These are phyloP conservation scores for Melolontha melolontha DNA, from an alignment of 2,888 invertebrate species.

Conservation along the genomic window DNA sequence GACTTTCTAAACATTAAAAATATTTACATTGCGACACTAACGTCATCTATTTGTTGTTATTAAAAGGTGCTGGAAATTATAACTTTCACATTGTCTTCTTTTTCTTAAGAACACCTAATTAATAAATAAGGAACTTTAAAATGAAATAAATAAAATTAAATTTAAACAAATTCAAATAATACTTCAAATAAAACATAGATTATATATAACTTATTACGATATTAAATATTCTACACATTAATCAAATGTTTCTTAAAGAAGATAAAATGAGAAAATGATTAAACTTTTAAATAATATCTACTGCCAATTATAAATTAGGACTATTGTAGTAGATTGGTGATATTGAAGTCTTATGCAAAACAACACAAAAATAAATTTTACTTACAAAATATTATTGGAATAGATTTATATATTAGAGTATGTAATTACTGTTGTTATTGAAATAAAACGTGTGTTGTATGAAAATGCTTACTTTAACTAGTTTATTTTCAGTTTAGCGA, in stretches of 20 bases:
- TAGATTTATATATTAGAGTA: conserved; percentile 47
- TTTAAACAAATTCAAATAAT: conserved; percentile 16
- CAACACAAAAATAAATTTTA: conserved; percentile 54
- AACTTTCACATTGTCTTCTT: conserved; percentile 8
- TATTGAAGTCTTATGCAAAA: conserved; percentile 66
- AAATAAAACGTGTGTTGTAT: conserved; percentile 23
- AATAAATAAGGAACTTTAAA: conserved; percentile 9
- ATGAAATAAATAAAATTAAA: conserved; percentile 8
- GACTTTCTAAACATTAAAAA: too few species aligned
- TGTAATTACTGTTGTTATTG: conserved; percentile 31
- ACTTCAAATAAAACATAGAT: conserved; percentile 28
- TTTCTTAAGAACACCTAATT: conserved; percentile 21
- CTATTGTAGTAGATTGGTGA: conserved; percentile 64
- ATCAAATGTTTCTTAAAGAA: conserved; percentile 41
- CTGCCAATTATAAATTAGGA: conserved; percentile 61
- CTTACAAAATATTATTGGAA: conserved; percentile 49
- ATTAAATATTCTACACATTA: conserved; percentile 39
- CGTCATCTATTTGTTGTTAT: neutral
- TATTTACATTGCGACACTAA: too few species aligned
- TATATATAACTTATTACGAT: conserved; percentile 26
- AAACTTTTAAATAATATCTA: conserved; percentile 58
- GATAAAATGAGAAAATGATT: conserved; percentile 45
- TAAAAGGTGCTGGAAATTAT: conserved; percentile 7
- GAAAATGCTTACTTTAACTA: neutral
- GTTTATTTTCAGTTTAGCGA: neutral